Percentiles rank a stretch among this genome's conserved stretches.
Evolutionary conservation across 2,113 vertebrate species (phyloP).

Genomic region (Cebidichthys violaceus): DNA sequence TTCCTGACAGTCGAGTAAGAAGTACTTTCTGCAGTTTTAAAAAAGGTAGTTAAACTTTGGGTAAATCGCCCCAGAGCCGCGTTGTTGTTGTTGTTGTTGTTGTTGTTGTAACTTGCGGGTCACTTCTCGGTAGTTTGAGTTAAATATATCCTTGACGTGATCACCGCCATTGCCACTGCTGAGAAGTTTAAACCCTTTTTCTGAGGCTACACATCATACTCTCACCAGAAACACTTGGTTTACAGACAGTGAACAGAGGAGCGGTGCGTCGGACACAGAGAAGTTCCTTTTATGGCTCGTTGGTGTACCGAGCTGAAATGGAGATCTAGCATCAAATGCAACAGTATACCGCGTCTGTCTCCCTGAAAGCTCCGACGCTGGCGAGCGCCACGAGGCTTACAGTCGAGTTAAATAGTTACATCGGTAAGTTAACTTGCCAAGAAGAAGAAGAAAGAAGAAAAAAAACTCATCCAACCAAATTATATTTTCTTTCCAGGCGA

Average conservation of each 20-base stretch:
- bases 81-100: not conserved
- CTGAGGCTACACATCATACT: not conserved
- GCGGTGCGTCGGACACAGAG: not conserved
- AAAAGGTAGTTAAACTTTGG: not conserved
- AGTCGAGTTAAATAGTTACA: not conserved
- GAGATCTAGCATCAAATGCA: constrained; percentile 56
- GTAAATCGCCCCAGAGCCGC: not conserved
- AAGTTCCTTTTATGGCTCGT: constrained; percentile 62
- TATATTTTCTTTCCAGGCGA: constrained; percentile 6
- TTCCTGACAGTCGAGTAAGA: not conserved
- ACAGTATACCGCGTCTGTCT: constrained; percentile 22
- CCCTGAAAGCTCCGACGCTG: constrained; percentile 8
- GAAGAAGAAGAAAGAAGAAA: not conserved
- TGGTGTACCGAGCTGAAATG: constrained; percentile 46
- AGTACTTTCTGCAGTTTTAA: not conserved
- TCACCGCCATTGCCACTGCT: not conserved
- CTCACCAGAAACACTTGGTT: not conserved
- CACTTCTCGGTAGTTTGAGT: constrained; percentile 25
- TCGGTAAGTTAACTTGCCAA: not conserved
- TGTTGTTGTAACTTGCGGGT: constrained; percentile 11
- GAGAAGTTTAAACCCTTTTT: constrained; percentile 3
- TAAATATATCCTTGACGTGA: constrained; percentile 14
- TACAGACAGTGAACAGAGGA: not conserved
- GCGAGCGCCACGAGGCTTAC: not conserved
- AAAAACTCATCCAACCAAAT: not conserved